Base-by-base conservation (phyloP, 2,113 vertebrate species). In the Osmerus mordax region DNA sequence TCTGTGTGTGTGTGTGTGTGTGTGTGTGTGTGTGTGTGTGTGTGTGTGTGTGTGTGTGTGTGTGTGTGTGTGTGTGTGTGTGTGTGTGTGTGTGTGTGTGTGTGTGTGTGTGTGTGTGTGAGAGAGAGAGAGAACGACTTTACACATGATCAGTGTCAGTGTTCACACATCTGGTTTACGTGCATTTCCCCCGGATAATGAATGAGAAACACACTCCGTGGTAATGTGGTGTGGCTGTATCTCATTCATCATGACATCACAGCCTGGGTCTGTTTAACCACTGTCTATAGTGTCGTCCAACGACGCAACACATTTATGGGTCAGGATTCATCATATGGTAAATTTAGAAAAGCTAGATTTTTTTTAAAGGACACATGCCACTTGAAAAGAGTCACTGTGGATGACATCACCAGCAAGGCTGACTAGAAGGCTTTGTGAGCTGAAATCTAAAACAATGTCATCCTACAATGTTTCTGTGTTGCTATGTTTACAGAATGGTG, bases 401-500 rank as follows among this genome's bases (percentile, higher is more conserved):
- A 53, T n/a, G 41, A 52, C 21, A 21, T 62, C 60, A 62, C 25
- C 47, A 67, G 52, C 36, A 8, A 14, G 12, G 47, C 15, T 5
- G 65, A 52, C 47, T 4, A 3, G 21, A 53, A 9, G 41, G 7
- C 41, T 11, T 47, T 11, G 32, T 36, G 32, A 36, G 4, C 32
- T 36, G 32, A 36, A 36, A 36, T 36, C 32, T 36, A 36, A 47
- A 47, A 47, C 8, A 47, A 47, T 11, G 41, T 47, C 41, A 47
- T 11, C 9, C 41, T 47, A 2, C 9, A 8, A 8, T 47, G 41
- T 47, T 47, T 47, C 9, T 47, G 41, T 47, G 41, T 47, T 36
- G 13, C 41, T 74, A 29, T 85, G 13, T 1, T 93, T 93, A 79
- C 92, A 99, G 96, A 99, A 96, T 0, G 95, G 97, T 60, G 96